Base-by-base conservation (phyloP, 2,113 vertebrate species). In the Polypterus bichir region DNA sequence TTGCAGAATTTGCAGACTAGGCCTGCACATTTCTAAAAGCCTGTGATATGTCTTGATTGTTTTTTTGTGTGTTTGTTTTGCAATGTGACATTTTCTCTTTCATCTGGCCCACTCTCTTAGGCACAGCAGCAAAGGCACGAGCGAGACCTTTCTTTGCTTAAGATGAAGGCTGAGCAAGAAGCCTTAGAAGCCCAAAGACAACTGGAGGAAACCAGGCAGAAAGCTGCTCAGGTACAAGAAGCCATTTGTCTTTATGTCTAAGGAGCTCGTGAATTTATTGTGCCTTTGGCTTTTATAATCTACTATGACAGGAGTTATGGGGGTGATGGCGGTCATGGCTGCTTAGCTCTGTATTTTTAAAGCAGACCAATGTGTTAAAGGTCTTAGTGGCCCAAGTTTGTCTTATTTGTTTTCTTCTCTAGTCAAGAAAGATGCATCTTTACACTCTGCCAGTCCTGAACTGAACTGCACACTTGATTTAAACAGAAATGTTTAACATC, bases 111-210 rank as follows among this genome's bases (percentile, higher is more conserved):
- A 58, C 62, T 59, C 49, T 7, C 66, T 6, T 74, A 98, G 96
- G 84, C 90, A 59, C 91, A 97, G 64, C 91, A 97, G 72, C 90
- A 97, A 59, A 84, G 80, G 11, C 92, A 97, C 54, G 92, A 97
- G 65, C 81, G 79, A 49, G 91, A 97, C 59, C 76, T 98, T 52
- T 87, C 90, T 4, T 85, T 92, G 68, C 68, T 94, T 75, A 96
- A 93, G 74, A 71, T 94, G 64, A 92, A 94, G 67, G 85, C 92
- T 0, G 92, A 97, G 54, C 85, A 90, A 72, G 93, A 97, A 70
- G 86, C 91, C n/a, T 78, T 97, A 67, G 91, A 90, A 69, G 80
- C 82, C 67, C 83, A 92, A 72, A 85, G 86, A 47, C 90, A 96
- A 3, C 71, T 94, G 70, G 92, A 97, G 61, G 91, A 94, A 75